Base-by-base conservation (phyloP, 2,888 invertebrate species). In the Eledona agricola region DNA sequence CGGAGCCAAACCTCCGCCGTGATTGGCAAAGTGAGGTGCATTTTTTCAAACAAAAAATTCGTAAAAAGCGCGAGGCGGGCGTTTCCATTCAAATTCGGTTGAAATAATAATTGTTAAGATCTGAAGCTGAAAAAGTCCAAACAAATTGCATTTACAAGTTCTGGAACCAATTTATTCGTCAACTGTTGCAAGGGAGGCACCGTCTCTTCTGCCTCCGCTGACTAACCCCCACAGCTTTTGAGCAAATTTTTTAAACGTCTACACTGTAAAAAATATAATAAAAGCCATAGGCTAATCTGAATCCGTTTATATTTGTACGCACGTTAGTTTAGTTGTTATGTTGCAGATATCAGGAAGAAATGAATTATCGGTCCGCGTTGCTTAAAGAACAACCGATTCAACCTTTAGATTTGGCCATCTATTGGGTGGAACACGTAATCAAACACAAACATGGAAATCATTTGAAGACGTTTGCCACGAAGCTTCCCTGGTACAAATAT, bases 371-470 rank as follows among this genome's bases (percentile, higher is more conserved):
- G 10, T 67, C 69, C 1, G 17, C 51, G 2, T 20, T 68, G n/a
- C 42, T 70, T 5, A 58, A 54, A 34, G 60, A 67, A 22, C 65
- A 65, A 42, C 64, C 62, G 3, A 11, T 67, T 6, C 40, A 51
- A 23, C 67, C 67, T 2, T 28, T 69, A 25, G 66, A 70, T 28
- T 47, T 25, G 1, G 70, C 71, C n/a, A 59, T 67, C 10, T 71
- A 58, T 53, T 70, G 69, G 69, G 51, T 63, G 1, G 63, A 70
- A 28, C 64, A 70, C 37, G 68, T 69, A 1, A 55, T 70, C 3
- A 59, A 59, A 17, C 59, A 67, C 37, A 60, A 61, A 11, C 64
- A 63, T 2, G 65, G 64, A 1, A 35, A 50, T 4, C 69, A 71
- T 55, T 54, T 70, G 19, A 60, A 58, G 37, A 59, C 58, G n/a